phyloP scores from a whole-genome alignment of 2,888 invertebrate species.

The Orchesellides sinensis region DNA sequence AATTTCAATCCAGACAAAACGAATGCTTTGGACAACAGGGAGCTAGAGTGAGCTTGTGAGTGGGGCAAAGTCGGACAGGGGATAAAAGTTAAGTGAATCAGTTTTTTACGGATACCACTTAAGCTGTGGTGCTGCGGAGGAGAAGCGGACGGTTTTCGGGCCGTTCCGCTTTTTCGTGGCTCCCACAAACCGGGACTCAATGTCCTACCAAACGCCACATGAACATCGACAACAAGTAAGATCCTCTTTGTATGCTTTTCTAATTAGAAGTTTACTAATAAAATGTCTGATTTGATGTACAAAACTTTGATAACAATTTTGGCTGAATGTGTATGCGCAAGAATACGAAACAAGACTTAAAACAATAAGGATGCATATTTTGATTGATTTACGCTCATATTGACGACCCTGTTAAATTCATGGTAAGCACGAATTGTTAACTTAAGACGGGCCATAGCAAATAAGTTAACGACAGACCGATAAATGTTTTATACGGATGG shows the following conservation, averaged over 20 bases:
- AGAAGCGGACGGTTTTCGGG: slow-evolving; percentile 74
- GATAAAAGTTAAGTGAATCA: slow-evolving; percentile 56
- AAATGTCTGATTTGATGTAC: too few relatives aligned
- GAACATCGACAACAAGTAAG: slow-evolving; percentile 75
- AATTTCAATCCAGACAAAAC: background rate
- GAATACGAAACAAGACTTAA: too few relatives aligned
- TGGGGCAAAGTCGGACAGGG: slow-evolving; percentile 63
- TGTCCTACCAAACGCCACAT: slow-evolving; percentile 75
- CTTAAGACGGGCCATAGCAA: too few relatives aligned
- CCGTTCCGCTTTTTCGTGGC: slow-evolving; percentile 75
- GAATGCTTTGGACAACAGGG: background rate
- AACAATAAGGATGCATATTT: too few relatives aligned
- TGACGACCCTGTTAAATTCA: too few relatives aligned
- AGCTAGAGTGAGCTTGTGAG: slow-evolving; percentile 21
- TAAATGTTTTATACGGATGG: too few relatives aligned
- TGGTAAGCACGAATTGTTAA: too few relatives aligned
- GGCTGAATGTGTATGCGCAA: too few relatives aligned
- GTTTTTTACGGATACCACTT: slow-evolving; percentile 70
- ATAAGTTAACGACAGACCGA: too few relatives aligned
- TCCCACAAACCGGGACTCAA: slow-evolving; percentile 75
- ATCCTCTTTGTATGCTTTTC: slow-evolving; percentile 12
- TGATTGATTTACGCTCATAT: too few relatives aligned
- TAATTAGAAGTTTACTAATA: too few relatives aligned
- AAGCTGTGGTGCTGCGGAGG: slow-evolving; percentile 75
- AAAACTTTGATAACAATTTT: too few relatives aligned